phyloP scores from a whole-genome alignment of 2,113 vertebrate genomes.

The Salvelinus fontinalis region DNA sequence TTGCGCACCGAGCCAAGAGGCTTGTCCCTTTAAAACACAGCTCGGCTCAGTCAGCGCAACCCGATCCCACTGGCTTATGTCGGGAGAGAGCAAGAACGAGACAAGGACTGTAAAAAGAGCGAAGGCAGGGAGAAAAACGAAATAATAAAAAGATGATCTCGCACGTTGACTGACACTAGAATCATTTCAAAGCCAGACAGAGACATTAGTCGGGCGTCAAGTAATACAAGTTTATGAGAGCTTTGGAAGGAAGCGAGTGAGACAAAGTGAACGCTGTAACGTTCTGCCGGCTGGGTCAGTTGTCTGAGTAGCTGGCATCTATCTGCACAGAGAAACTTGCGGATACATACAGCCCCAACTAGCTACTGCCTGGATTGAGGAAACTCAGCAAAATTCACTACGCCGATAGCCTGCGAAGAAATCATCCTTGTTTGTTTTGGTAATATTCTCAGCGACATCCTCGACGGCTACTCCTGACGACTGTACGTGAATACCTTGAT shows the following conservation, averaged over 20 bases:
- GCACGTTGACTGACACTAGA: not conserved
- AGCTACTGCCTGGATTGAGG: not conserved
- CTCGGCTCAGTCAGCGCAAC: conserved; percentile 56
- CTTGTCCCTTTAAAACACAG: conserved; percentile 74
- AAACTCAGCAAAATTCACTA: not conserved
- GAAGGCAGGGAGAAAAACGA: conserved; percentile 18
- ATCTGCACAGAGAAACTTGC: conserved; percentile 38
- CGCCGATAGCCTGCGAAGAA: not conserved
- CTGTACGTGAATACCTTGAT: not conserved
- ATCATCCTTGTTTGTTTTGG: not conserved
- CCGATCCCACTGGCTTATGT: conserved; percentile 48
- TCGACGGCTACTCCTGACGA: not conserved
- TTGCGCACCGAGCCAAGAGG: conserved; percentile 22
- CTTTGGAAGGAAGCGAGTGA: conserved; percentile 31
- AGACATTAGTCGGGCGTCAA: not conserved
- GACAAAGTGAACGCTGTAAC: not conserved
- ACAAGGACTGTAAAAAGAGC: conserved; percentile 29
- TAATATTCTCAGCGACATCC: not conserved
- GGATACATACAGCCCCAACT: conserved; percentile 28
- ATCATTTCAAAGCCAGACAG: not conserved
- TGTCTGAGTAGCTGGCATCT: conserved; percentile 28
- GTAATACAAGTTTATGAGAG: conserved; percentile 15
- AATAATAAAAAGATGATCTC: not conserved
- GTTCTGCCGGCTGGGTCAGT: conserved; percentile 27
- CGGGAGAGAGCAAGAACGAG: conserved; percentile 24